Evolutionary conservation across 2,113 vertebrate genomes (phyloP).

Genomic region (Seriola aureovittata): DNA sequence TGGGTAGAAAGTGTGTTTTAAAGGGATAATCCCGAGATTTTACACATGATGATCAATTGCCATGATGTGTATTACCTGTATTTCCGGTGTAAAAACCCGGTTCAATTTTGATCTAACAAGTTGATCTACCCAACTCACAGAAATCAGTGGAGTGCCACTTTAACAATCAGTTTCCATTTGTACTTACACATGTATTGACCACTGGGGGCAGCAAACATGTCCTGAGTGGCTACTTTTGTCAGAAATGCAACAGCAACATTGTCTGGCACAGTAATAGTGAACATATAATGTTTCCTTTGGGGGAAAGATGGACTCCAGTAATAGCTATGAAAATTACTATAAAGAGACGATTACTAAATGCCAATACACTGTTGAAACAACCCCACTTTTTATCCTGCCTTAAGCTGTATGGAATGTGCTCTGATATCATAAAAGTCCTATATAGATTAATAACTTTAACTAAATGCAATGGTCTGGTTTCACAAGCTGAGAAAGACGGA

Average conservation of each 20-base stretch:
- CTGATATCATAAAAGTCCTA: background rate
- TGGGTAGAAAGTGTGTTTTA: background rate
- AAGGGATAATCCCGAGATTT: background rate
- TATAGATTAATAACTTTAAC: background rate
- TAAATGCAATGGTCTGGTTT: background rate
- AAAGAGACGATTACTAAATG: background rate
- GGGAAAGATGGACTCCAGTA: background rate
- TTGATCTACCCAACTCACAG: no score
- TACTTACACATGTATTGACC: background rate
- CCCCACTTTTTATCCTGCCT: no score
- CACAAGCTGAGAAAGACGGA: background rate
- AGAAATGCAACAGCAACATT: background rate
- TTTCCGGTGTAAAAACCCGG: no score
- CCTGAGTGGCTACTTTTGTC: background rate
- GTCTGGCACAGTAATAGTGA: background rate
- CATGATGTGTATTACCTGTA: background rate
- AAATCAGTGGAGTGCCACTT: background rate
- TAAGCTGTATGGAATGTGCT: background rate
- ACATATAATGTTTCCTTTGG: background rate
- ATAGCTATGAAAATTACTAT: background rate
- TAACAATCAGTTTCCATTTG: background rate
- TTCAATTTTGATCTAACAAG: no score
- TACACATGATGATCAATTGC: background rate
- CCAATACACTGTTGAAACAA: background rate
- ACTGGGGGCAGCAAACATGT: background rate